Evolutionary conservation across 2,113 vertebrate species (phyloP).

Genomic region (Mixornis gularis): DNA sequence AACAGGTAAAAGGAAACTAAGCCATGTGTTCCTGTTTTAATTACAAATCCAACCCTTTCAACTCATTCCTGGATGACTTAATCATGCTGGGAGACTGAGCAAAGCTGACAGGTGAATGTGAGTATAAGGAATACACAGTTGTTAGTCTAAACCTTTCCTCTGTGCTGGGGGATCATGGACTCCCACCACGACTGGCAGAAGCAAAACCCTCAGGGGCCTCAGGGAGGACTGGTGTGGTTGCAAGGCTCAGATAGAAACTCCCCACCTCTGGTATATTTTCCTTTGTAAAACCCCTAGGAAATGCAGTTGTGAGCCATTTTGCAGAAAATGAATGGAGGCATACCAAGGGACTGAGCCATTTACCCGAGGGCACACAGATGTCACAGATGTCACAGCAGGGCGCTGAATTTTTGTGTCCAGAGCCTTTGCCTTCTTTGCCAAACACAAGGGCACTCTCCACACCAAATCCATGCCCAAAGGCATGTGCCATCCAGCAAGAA

Average conservation of each 20-base stretch:
- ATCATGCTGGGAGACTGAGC: not conserved
- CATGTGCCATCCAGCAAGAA: not conserved
- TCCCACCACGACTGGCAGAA: not conserved
- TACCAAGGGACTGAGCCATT: rapidly evolving
- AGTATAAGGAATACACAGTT: not conserved
- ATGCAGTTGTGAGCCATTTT: not conserved
- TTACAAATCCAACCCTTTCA: not conserved
- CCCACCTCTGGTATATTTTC: not conserved
- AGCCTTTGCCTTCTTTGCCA: not conserved
- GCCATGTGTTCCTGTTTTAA: not conserved
- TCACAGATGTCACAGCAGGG: not conserved
- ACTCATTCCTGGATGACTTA: not conserved
- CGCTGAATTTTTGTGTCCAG: not conserved
- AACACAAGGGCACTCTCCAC: not conserved
- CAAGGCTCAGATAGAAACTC: not conserved
- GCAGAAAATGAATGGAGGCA: not conserved
- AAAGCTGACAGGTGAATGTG: not conserved
- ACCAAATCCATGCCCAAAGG: not conserved
- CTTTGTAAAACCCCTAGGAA: not conserved
- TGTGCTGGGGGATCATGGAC: not conserved
- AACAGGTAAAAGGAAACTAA: not conserved
- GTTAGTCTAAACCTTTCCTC: not conserved
- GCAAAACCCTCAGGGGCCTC: not conserved
- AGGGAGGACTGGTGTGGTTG: not conserved
- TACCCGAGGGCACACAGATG: rapidly evolving